These are phyloP conservation scores for Orgyia antiqua DNA, from an alignment of 2,888 invertebrate genomes.

Conservation along the genomic window DNA sequence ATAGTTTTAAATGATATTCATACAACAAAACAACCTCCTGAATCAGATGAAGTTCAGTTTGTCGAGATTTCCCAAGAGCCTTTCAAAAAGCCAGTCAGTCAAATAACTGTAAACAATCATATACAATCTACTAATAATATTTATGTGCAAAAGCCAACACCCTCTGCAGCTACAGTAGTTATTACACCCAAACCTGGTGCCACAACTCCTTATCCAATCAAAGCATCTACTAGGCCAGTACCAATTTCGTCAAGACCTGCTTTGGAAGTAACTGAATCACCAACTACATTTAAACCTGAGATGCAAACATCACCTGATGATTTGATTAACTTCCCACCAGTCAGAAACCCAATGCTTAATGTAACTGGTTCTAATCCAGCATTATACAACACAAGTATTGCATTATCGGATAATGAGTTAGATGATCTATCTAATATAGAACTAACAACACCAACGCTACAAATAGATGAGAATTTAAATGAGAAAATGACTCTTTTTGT, in stretches of 20 bases:
- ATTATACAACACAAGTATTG: slow-evolving; percentile 66
- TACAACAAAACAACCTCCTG: slow-evolving; percentile 44
- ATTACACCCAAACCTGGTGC: slow-evolving; percentile 83
- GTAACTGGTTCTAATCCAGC: slow-evolving; percentile 78
- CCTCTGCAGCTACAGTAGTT: slow-evolving; percentile 79
- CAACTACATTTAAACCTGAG: slow-evolving; percentile 67
- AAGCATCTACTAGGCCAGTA: slow-evolving; percentile 35
- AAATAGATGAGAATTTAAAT: slow-evolving; percentile 85
- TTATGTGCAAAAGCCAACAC: slow-evolving; percentile 68
- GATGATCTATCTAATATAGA: slow-evolving; percentile 76
- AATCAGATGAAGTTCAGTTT: slow-evolving; percentile 53
- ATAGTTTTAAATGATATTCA: slow-evolving; percentile 58
- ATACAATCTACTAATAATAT: slow-evolving; percentile 78
- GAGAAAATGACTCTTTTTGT: slow-evolving; percentile 90
- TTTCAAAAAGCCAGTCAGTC: slow-evolving; percentile 65
- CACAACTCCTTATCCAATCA: slow-evolving; percentile 57
- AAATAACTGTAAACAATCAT: slow-evolving; percentile 80
- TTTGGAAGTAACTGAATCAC: slow-evolving; percentile 50
- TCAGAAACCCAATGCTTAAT: slow-evolving; percentile 89
- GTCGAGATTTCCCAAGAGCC: slow-evolving; percentile 74
- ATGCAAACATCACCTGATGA: slow-evolving; percentile 84
- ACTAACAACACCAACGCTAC: slow-evolving; percentile 86
- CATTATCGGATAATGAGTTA: slow-evolving; percentile 74
- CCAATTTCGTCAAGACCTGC: slow-evolving; percentile 38
- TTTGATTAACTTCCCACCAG: slow-evolving; percentile 89